phyloP scores from a whole-genome alignment of 2,113 vertebrate species.

The Embiotoca jacksoni region DNA sequence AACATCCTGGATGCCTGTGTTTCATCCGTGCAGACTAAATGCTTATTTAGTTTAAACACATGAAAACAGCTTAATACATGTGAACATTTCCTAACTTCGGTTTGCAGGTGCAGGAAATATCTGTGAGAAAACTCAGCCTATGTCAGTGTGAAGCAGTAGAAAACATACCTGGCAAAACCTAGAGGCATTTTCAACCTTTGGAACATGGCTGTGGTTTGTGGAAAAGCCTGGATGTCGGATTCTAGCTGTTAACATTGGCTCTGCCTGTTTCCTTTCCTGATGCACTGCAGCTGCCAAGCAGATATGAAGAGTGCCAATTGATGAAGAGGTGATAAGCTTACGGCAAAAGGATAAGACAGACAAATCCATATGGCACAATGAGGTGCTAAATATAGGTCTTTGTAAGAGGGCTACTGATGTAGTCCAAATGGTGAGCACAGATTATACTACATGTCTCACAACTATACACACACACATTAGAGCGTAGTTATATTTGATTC shows the following conservation, averaged over 20 bases:
- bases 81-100: neutral
- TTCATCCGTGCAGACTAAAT: neutral
- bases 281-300: slow-evolving; percentile 29
- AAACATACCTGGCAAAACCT: slow-evolving; percentile 72
- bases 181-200: slow-evolving; percentile 71
- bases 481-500: no score
- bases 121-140: neutral
- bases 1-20: neutral
- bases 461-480: neutral
- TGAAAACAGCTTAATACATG: neutral
- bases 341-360: slow-evolving; percentile 63
- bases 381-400: slow-evolving; percentile 65
- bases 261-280: slow-evolving; percentile 2
- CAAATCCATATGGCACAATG: slow-evolving; percentile 62
- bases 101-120: neutral
- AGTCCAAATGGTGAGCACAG: neutral
- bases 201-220: slow-evolving; percentile 57
- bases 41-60: neutral
- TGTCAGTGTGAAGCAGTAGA: neutral
- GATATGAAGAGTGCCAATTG: slow-evolving; percentile 27
- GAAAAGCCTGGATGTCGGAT: slow-evolving; percentile 17
- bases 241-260: slow-evolving; percentile 17
- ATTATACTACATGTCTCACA: neutral
- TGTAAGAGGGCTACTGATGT: slow-evolving; percentile 21
- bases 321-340: slow-evolving; percentile 66